Conservation (phyloP, 2,888 invertebrate genomes). For the Sepioteuthis lessoniana region DNA sequence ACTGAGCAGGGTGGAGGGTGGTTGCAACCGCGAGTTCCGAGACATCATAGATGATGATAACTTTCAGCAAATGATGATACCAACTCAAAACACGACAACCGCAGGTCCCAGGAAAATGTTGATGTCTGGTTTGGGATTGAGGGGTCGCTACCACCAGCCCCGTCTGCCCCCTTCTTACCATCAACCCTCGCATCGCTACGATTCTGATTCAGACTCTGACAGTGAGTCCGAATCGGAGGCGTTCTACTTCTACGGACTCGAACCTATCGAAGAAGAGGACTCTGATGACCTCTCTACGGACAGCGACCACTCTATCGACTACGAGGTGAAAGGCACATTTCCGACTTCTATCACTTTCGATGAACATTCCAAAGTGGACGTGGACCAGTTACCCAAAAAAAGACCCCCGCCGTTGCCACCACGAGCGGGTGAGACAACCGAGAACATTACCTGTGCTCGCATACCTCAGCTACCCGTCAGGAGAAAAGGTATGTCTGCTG, state of each 20-base stretch:
- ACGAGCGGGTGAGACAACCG: neutral
- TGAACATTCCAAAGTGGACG: neutral
- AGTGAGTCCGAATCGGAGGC: conserved; percentile 60
- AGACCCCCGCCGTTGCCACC: conserved; percentile 14
- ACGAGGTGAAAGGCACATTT: conserved; percentile 37
- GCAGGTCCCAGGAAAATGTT: neutral
- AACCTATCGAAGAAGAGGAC: conserved; percentile 69
- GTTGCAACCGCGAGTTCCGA: conserved; percentile 40
- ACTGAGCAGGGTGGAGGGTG: neutral
- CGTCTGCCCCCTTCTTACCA: neutral
- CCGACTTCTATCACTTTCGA: neutral
- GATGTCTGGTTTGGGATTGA: neutral
- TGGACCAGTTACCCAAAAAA: neutral
- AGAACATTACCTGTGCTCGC: neutral
- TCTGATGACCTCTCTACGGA: conserved; percentile 59
- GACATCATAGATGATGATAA: conserved; percentile 8
- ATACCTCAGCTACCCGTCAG: conserved; percentile 21
- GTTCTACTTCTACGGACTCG: conserved; percentile 59
- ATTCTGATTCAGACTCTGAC: conserved; percentile 56
- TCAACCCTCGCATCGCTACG: neutral
- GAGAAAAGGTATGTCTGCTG: neutral
- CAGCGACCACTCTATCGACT: conserved; percentile 50
- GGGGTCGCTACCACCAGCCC: neutral
- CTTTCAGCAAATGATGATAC: conserved; percentile 2
- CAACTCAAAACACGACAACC: neutral